Base-by-base conservation (phyloP, 2,113 vertebrate genomes). In the Ancistrus triradiatus region DNA sequence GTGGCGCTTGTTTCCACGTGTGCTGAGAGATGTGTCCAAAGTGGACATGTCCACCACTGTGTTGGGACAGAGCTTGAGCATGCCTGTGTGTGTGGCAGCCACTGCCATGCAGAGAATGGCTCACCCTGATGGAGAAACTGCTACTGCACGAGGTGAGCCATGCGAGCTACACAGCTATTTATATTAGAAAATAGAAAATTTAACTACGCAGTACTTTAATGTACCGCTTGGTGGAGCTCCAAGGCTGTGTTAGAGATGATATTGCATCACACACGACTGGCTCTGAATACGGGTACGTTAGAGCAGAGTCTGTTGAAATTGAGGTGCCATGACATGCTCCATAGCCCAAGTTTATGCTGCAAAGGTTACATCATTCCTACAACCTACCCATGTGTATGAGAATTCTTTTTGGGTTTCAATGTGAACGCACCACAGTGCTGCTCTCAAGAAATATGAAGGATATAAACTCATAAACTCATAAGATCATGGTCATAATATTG, bases 91-190 rank as follows among this genome's bases (percentile, higher is more conserved):
- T 1, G 91, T 84, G 0, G 90, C 79, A 0, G 89, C 95, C 0
- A 99, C 95, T 0, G 96, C 94, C 0, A 97, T 98, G 95, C 96
- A 99, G 74, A 62, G 90, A 65, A 91, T 99, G 95, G 95, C 96
- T 61, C 95, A 99, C 0, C 79, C 83, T 0, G 90, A 94, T 0
- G 96, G 96, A 10, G 95, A 99, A 70, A 84, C 66, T 0, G 95
- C 95, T 0, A 95, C 95, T 0, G 90, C 89, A 2, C 81, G 81
- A 90, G 96, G 95, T 98, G 83, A 76, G 70, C 24, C 50, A 46
- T 14, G 13, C 11, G 9, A 49, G 3, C 1, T n/a, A 3, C 14
- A 17, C 6, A 2, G n/a, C n/a, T n/a, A n/a, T n/a, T n/a, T n/a
- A n/a, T n/a, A n/a, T n/a, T n/a, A n/a, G n/a, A n/a, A n/a, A n/a